Conservation (phyloP, 2,888 invertebrate species). For the Drosophila mayaguana region DNA sequence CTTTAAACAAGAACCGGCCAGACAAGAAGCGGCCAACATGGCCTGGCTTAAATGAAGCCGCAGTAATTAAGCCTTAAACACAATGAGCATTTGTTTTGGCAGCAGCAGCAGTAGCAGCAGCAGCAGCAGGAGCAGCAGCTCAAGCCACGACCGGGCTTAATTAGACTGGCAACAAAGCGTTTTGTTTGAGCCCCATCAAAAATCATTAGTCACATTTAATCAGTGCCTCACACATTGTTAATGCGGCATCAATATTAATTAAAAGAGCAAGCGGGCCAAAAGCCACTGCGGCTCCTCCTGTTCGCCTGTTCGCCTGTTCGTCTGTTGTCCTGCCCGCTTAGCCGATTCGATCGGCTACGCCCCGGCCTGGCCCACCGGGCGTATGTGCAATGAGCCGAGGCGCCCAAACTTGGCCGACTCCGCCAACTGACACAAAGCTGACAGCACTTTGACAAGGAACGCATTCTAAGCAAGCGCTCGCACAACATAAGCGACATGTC, state of each 20-base stretch:
- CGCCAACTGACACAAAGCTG: conserved; percentile 70
- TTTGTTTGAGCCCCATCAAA: conserved; percentile 58
- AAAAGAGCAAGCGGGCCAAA: conserved; percentile 27
- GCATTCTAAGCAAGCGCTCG: conserved; percentile 73
- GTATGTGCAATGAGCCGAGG: conserved; percentile 54
- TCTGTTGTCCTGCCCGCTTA: conserved; percentile 9
- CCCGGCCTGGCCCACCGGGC: conserved; percentile 19
- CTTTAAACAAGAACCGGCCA: conserved; percentile 58
- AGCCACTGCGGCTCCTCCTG: not conserved
- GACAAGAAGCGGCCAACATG: conserved; percentile 13
- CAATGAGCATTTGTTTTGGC: conserved; percentile 68
- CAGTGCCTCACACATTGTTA: conserved; percentile 67
- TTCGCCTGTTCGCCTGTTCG: conserved; percentile 4
- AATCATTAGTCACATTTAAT: conserved; percentile 74
- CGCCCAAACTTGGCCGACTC: conserved; percentile 36
- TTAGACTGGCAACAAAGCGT: conserved; percentile 63
- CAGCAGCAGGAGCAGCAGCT: conserved; percentile 37
- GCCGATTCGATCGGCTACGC: conserved; percentile 19
- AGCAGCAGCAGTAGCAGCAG: conserved; percentile 26
- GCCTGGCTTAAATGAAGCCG: conserved; percentile 43
- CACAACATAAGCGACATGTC: conserved; percentile 76
- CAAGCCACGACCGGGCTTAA: conserved; percentile 52
- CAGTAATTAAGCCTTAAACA: conserved; percentile 67
- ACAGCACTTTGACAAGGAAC: conserved; percentile 76
- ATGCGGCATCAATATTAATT: conserved; percentile 78